Base-by-base conservation (phyloP, 2,797 vertebrate species). In the Microctenopoma lineatum region DNA sequence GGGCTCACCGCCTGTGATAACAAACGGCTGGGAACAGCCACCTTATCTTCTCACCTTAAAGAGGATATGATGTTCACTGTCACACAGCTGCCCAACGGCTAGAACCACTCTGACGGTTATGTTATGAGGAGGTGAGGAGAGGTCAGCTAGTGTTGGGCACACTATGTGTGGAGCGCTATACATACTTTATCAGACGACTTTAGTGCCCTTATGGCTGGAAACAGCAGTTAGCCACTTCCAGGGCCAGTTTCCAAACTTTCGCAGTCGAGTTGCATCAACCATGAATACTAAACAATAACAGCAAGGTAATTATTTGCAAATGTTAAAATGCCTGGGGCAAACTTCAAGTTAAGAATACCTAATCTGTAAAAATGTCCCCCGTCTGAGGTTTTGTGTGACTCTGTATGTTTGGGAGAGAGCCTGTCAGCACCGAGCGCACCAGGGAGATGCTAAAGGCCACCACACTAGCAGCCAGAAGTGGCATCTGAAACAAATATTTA, bases 11-110 rank as follows among this genome's bases (percentile, higher is more conserved):
- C 41, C 77, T 66, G 66, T 38, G 86, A 90, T 90, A 88, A 91
- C 80, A 84, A 82, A 92, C 69, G 74, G 84, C 80, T 81, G 77
- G 72, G 84, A 87, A 84, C 73, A 80, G 80, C 78, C 85, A 75
- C 79, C 85, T 91, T 91, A 90, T 92, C 92, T 81, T 88, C 81
- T 77, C 81, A 89, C 81, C 88, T 87, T 86, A 87, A 90, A 90
- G 65, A 84, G 86, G 80, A 87, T 87, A 89, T 90, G 90, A 91
- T 87, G 89, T 75, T 70, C 59, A 51, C 84, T 73, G 85, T 86
- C 83, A 88, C 72, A 76, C 69, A 77, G 78, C 79, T 66, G 81
- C 84, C 78, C 46, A 73, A 61, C n/a, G 13, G 63, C 80, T 83
- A 81, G 60, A 81, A 39, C 70, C 32, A 36, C 59, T 68, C 42